Conservation (phyloP, 2,888 invertebrate genomes). For the Sphecodes monilicornis region DNA sequence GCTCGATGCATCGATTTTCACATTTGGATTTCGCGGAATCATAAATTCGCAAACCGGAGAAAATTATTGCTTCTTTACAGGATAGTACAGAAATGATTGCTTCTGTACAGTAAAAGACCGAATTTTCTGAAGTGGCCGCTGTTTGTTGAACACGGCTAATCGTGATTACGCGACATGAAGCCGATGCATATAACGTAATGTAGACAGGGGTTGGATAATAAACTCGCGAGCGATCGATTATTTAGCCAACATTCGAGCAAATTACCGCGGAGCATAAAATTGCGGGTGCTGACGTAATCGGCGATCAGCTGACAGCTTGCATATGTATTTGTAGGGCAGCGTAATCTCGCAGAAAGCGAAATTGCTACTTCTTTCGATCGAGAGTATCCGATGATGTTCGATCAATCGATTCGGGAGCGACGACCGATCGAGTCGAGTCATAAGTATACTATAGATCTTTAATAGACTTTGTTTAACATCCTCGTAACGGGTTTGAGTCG, state of each 20-base stretch:
- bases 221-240: not conserved
- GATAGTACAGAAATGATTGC: too few relatives aligned
- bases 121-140: not conserved
- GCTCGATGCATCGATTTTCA: not conserved
- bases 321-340: not conserved
- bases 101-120: too few relatives aligned
- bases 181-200: not conserved
- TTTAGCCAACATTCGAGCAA: constrained; percentile 6
- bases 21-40: not conserved
- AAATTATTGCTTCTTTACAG: too few relatives aligned
- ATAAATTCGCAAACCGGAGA: not conserved
- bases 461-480: too few relatives aligned
- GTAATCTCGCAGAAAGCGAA: not conserved
- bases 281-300: not conserved
- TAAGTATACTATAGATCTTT: not conserved
- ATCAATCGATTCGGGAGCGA: not conserved
- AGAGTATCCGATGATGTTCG: not conserved
- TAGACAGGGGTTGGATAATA: not conserved
- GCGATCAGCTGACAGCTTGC: not conserved
- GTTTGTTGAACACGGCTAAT: not conserved
- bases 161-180: not conserved
- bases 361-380: not conserved
- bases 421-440: not conserved
- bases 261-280: constrained; percentile 9
- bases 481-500: too few relatives aligned